Evolutionary conservation across 2,113 vertebrate genomes (phyloP), one percentile per base, ranked within the genome.

Genomic region (Nesogale talazaci): DNA sequence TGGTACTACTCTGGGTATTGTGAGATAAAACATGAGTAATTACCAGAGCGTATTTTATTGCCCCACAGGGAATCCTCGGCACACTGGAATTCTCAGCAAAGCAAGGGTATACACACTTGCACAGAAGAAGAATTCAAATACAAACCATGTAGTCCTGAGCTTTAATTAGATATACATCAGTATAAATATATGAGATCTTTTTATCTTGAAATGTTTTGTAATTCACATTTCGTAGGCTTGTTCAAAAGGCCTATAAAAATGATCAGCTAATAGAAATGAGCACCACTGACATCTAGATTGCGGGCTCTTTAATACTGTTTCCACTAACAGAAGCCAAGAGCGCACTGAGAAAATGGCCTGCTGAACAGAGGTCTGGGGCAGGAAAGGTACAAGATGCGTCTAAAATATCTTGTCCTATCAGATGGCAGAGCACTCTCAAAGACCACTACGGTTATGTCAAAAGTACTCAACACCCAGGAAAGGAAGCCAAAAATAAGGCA

Each of bases 71-170:
- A n/a, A 31, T 4, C 79, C 34, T 74, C 34, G 65, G 23, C 52
- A 52, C 46, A 61, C 59, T 46, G n/a, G 63, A 10, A 67, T 67
- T 78, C 27, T 88, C 56, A 22, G 31, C 36, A 81, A 70, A 29
- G 1, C 78, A 83, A 86, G 31, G 46, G 46, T 10, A 52, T 52
- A 52, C 17, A 93, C 38, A 89, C 16, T 34, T 82, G 10, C 59
- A 89, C 81, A 16, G 72, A 1, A 91, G 23, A 95, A 91, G n/a
- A 94, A 75, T n/a, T 72, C 78, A 86, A 89, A 17, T 40, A 84
- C 86, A 88, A 88, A 57, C 61, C 25, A 69, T 23, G 11, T 9
- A 67, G 63, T 29, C 61, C n/a, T 86, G 34, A 90, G 78, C 75
- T 40, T 80, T 59, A 77, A 38, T 36, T 40, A 1, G 56, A 89